Percentiles rank a stretch among this genome's conserved stretches.
Evolutionary conservation across 2,113 vertebrate species (phyloP).

Genomic region (Hiodon alosoides): DNA sequence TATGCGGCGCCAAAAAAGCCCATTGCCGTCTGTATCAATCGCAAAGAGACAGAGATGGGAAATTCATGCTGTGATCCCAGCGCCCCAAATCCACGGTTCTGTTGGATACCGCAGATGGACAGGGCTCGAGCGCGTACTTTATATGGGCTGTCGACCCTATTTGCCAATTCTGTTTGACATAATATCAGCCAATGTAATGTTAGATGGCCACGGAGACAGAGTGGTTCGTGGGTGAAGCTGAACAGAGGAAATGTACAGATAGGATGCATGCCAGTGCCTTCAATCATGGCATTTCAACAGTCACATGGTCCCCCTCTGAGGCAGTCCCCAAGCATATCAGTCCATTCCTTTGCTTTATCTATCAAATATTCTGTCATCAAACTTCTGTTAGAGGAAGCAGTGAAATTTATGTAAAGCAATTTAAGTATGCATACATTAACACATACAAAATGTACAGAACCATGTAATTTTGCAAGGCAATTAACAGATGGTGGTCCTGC

Average conservation of each 20-base stretch:
- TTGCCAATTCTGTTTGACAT: constrained; percentile 43
- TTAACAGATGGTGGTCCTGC: too few relatives aligned
- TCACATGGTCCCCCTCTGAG: too few relatives aligned
- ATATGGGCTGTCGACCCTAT: constrained; percentile 35
- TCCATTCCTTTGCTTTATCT: constrained; percentile 24
- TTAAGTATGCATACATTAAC: too few relatives aligned
- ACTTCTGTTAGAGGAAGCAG: background rate
- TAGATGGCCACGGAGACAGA: constrained; percentile 32
- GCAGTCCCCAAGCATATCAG: background rate
- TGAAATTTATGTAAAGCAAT: background rate
- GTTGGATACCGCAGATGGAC: constrained; percentile 15
- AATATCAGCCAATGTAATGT: constrained; percentile 16
- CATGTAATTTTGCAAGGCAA: too few relatives aligned
- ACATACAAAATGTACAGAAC: too few relatives aligned
- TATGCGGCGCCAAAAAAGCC: background rate
- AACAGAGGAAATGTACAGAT: constrained; percentile 18
- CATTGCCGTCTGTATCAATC: background rate
- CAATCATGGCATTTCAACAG: constrained; percentile 33
- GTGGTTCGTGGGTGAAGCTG: constrained; percentile 13
- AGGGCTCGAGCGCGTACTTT: constrained; percentile 33
- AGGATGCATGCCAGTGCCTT: constrained; percentile 40
- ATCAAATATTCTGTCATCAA: constrained; percentile 25
- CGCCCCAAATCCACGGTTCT: background rate
- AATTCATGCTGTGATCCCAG: background rate
- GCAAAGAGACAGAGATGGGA: background rate